Base-by-base conservation (phyloP, 2,113 vertebrate species). In the Chionis minor region DNA sequence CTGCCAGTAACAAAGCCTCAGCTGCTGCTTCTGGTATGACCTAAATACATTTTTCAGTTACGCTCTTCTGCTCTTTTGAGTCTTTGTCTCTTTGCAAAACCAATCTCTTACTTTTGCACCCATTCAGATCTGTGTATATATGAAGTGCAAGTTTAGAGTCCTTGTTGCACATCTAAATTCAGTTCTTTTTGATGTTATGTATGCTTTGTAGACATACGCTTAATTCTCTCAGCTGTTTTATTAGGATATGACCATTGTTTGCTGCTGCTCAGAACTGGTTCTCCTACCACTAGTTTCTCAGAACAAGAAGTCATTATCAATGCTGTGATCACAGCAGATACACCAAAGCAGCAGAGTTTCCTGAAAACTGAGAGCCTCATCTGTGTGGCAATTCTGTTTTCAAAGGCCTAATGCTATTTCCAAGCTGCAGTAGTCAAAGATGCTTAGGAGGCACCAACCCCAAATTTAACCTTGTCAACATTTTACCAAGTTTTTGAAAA, bases 1-100 rank as follows among this genome's bases (percentile, higher is more conserved):
- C 99, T 32, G 99, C 99, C 94, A 99, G 99, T 95, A 99, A 98
- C 98, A 99, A 99, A 95, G 98, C 98, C 70, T 99, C 99, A 2
- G 99, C 99, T 9, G 99, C 98, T 44, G 99, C 99, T 90, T 99
- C 99, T 18, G 99, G 99, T 99, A 97, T 94, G 90, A 71, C 51
- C 59, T 86, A 69, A 79, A 56, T 51, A 26, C 27, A 10, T 40
- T 51, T 77, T 40, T n/a, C 28, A 26, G 18, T 72, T 85, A 33
- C 26, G 11, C 9, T 89, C 6, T 90, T 18, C 49, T 49, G 33
- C 28, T 86, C n/a, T 71, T 93, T 22, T 63, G 22, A 52, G 12
- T 59, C n/a, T 74, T 77, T n/a, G 22, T 78, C 27, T 69, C 49
- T 79, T 72, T 71, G 33, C 47, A 44, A 74, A 67, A 71, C 5